phyloP scores from a whole-genome alignment of 2,888 invertebrate species.

The Conchocele bisecta region DNA sequence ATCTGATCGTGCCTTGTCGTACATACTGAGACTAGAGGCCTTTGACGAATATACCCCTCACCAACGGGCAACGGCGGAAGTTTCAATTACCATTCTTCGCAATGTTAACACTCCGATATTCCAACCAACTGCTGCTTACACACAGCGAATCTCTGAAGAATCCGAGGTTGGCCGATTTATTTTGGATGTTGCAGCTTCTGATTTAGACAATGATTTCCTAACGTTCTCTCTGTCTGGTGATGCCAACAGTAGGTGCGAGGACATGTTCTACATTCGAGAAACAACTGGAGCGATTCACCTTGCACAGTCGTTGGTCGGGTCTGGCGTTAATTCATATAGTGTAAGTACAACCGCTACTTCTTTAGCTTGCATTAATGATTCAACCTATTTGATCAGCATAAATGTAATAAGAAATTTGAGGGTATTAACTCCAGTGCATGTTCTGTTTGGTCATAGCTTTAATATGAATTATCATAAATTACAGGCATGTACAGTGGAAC shows the following conservation, averaged over 20 bases:
- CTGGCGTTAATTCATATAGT: conserved; percentile 58
- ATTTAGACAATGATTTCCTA: conserved; percentile 66
- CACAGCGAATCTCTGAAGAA: conserved; percentile 61
- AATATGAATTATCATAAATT: too few species aligned
- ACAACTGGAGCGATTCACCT: conserved; percentile 63
- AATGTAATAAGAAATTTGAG: too few species aligned
- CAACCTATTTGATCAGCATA: too few species aligned
- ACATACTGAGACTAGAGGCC: conserved; percentile 74
- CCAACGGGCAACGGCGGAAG: conserved; percentile 69
- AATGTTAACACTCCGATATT: conserved; percentile 76
- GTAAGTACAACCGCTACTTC: too few species aligned
- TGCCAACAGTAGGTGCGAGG: conserved; percentile 51
- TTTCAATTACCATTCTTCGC: conserved; percentile 68
- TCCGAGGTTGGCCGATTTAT: conserved; percentile 62
- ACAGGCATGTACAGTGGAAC: too few species aligned
- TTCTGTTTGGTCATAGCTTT: too few species aligned
- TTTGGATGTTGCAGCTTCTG: conserved; percentile 66
- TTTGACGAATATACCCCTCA: conserved; percentile 72
- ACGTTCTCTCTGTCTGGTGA: conserved; percentile 59
- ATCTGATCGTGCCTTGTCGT: conserved; percentile 65
- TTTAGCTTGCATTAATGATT: too few species aligned
- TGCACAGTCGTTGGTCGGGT: conserved; percentile 54
- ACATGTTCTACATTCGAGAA: conserved; percentile 63
- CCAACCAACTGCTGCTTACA: conserved; percentile 54
- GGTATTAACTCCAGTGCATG: too few species aligned